phyloP scores from a whole-genome alignment of 2,888 invertebrate species.

The Pseudococcus jackbeardsleyi region DNA sequence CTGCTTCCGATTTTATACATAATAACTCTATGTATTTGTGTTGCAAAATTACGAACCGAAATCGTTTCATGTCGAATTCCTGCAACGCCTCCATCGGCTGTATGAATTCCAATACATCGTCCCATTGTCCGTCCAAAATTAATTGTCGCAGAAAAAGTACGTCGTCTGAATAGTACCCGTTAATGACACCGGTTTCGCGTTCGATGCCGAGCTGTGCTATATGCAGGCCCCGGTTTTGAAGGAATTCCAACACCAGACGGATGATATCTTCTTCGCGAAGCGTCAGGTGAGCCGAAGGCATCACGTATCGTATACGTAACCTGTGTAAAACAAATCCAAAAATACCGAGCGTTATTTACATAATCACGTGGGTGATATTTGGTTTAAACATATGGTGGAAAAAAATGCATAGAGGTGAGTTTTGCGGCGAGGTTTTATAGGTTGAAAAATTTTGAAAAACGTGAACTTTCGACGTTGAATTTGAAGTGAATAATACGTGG shows the following conservation, averaged over 20 bases:
- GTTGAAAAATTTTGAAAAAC: no score
- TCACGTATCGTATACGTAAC: slow-evolving; percentile 72
- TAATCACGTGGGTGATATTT: background rate
- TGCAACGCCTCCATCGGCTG: slow-evolving; percentile 89
- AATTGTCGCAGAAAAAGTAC: slow-evolving; percentile 93
- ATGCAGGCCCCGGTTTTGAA: slow-evolving; percentile 90
- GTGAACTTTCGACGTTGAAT: no score
- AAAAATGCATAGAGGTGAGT: no score
- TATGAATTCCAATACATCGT: slow-evolving; percentile 95
- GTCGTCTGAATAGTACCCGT: slow-evolving; percentile 93
- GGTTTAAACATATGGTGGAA: no score
- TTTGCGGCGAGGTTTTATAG: no score
- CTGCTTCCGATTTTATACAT: slow-evolving; percentile 92
- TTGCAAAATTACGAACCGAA: slow-evolving; percentile 86
- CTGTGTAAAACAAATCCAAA: slow-evolving; percentile 66
- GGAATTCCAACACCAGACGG: slow-evolving; percentile 85
- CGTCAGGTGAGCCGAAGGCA: slow-evolving; percentile 87
- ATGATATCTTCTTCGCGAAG: slow-evolving; percentile 92
- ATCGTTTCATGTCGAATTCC: slow-evolving; percentile 86
- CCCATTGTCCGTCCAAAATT: slow-evolving; percentile 98
- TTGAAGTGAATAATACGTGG: no score
- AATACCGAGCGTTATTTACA: slow-evolving; percentile 4
- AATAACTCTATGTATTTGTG: slow-evolving; percentile 95
- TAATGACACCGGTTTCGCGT: slow-evolving; percentile 94
- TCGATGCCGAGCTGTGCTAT: slow-evolving; percentile 92